phyloP scores from a whole-genome alignment of 1,140 invertebrate genomes.

The Tachypleus tridentatus region DNA sequence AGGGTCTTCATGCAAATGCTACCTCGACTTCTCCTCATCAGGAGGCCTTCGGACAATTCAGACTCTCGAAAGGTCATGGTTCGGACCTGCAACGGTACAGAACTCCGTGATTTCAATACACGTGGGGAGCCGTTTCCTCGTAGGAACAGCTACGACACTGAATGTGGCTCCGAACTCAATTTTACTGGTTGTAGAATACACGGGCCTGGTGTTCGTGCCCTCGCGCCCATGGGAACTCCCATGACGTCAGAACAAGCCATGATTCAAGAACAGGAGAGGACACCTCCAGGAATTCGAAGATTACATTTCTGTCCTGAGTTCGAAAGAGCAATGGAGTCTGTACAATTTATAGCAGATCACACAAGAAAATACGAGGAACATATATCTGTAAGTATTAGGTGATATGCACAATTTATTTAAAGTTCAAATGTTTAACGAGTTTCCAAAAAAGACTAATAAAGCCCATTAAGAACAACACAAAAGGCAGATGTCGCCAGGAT shows the following conservation, averaged over 20 bases:
- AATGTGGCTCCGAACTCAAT: constrained; percentile 4
- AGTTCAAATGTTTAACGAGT: no score
- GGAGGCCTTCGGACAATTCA: constrained; percentile 27
- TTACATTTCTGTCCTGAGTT: constrained; percentile 50
- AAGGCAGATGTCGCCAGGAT: no score
- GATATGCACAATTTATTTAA: no score
- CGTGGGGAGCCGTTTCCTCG: constrained; percentile 6
- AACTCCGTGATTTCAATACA: not conserved
- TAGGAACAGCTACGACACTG: constrained; percentile 10
- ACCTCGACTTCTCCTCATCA: constrained; percentile 47
- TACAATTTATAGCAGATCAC: constrained; percentile 92
- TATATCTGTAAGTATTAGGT: constrained; percentile 57
- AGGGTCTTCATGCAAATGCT: constrained; percentile 76
- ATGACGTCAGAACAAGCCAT: constrained; percentile 9
- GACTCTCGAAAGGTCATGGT: constrained; percentile 12
- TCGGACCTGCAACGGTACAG: constrained; percentile 6
- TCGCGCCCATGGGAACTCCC: not conserved
- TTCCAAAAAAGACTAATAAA: no score
- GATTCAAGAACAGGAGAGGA: constrained; percentile 3
- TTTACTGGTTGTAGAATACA: constrained; percentile 15
- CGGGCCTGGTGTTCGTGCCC: constrained; percentile 8
- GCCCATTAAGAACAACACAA: no score
- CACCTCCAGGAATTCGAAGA: constrained; percentile 6
- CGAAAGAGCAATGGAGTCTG: constrained; percentile 76
- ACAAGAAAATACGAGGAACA: constrained; percentile 89